Percentiles rank a stretch among this genome's conserved stretches.
Evolutionary conservation across 2,888 invertebrate species (phyloP).

Genomic region (Pardosa pseudoannulata): DNA sequence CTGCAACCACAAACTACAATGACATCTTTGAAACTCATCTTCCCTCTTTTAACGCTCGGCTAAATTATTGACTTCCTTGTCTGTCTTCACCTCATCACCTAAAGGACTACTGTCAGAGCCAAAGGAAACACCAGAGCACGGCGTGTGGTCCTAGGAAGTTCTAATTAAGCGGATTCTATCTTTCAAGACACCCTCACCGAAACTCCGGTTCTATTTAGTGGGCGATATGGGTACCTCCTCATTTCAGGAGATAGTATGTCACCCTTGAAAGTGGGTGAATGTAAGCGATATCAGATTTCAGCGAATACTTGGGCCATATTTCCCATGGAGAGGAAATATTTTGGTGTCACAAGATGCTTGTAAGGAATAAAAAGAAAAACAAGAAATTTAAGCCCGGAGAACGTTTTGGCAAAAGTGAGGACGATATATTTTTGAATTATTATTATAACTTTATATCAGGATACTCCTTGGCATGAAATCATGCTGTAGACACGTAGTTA

Average conservation of each 20-base stretch:
- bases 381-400: too few species aligned
- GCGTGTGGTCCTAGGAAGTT: slow-evolving; percentile 48
- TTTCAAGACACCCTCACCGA: slow-evolving; percentile 33
- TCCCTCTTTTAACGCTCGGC: background rate
- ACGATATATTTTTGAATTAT: too few species aligned
- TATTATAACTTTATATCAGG: too few species aligned
- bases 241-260: background rate
- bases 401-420: too few species aligned
- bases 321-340: background rate
- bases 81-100: slow-evolving; percentile 3
- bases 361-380: too few species aligned
- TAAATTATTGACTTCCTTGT: background rate
- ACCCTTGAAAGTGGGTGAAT: background rate
- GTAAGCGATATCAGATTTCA: background rate
- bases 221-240: background rate
- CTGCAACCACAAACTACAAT: too few species aligned
- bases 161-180: slow-evolving; percentile 64
- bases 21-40: too few species aligned
- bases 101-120: background rate
- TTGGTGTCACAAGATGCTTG: too few species aligned
- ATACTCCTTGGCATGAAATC: too few species aligned
- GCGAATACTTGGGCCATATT: background rate
- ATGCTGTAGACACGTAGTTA: too few species aligned
- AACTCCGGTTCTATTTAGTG: background rate
- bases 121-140: background rate